Evolutionary conservation across 1,140 invertebrate species (phyloP).

Genomic region (Archivesica marissinica): DNA sequence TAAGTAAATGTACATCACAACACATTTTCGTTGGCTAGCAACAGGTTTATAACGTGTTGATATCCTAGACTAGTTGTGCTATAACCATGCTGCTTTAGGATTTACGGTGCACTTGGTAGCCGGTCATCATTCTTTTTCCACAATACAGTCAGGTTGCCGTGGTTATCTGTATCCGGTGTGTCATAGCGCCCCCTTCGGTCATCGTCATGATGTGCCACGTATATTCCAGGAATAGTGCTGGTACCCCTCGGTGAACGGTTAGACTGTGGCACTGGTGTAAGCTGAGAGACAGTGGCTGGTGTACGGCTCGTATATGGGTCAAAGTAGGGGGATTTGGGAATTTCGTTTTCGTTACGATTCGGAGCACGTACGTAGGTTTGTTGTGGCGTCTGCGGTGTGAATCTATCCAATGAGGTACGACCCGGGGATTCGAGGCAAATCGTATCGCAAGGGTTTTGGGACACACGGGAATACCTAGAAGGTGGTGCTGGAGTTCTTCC

Average conservation of each 20-base stretch:
- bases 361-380: neutral
- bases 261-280: neutral
- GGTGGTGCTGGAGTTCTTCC: neutral
- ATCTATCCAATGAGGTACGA: neutral
- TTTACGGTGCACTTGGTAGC: conserved; percentile 26
- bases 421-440: neutral
- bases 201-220: neutral
- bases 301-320: neutral
- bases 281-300: neutral
- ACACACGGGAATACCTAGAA: neutral
- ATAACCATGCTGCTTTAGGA: too few relatives aligned
- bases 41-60: too few relatives aligned
- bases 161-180: neutral
- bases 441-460: neutral
- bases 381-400: conserved; percentile 23
- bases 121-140: conserved; percentile 47
- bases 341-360: neutral
- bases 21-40: too few relatives aligned
- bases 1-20: too few relatives aligned
- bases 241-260: neutral
- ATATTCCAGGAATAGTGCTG: neutral
- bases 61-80: too few relatives aligned
- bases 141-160: conserved; percentile 40
- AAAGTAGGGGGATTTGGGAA: conserved; percentile 43
- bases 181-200: neutral